Evolutionary conservation across 2,888 invertebrate genomes (phyloP).

Genomic region (Eretmocerus hayati): DNA sequence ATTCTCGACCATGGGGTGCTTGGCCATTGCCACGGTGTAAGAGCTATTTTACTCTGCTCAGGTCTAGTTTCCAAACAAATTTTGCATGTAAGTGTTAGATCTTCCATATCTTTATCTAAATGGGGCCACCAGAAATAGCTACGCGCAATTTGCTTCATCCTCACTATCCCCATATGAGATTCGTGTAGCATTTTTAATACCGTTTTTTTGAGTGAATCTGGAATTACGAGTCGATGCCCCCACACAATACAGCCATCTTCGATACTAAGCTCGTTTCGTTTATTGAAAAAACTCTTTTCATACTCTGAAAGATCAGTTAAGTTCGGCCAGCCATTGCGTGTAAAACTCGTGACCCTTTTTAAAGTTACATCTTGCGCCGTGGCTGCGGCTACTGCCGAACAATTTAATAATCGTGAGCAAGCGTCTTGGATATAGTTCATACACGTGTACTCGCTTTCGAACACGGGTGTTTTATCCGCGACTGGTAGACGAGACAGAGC

Average conservation of each 20-base stretch:
- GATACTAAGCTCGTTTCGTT: background rate
- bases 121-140: constrained; percentile 20
- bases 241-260: constrained; percentile 5
- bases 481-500: constrained; percentile 13
- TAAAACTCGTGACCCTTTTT: background rate
- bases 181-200: constrained; percentile 11
- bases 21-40: constrained; percentile 20
- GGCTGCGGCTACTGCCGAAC: background rate
- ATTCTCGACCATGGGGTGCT: constrained; percentile 20
- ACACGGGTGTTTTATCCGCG: constrained; percentile 10
- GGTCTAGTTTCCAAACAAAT: background rate
- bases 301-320: background rate
- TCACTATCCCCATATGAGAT: constrained; percentile 11
- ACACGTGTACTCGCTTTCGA: constrained; percentile 9
- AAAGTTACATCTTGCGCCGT: constrained; percentile 12
- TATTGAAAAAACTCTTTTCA: background rate
- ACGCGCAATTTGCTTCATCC: constrained; percentile 15
- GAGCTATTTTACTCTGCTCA: constrained; percentile 3
- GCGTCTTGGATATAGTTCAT: constrained; percentile 12
- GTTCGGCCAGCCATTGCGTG: background rate
- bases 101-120: constrained; percentile 14
- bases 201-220: constrained; percentile 1
- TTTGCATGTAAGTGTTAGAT: constrained; percentile 5
- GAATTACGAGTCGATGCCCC: constrained; percentile 11
- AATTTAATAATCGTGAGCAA: constrained; percentile 3